Conservation (phyloP, 2,113 vertebrate genomes). For the Gadus chalcogrammus region DNA sequence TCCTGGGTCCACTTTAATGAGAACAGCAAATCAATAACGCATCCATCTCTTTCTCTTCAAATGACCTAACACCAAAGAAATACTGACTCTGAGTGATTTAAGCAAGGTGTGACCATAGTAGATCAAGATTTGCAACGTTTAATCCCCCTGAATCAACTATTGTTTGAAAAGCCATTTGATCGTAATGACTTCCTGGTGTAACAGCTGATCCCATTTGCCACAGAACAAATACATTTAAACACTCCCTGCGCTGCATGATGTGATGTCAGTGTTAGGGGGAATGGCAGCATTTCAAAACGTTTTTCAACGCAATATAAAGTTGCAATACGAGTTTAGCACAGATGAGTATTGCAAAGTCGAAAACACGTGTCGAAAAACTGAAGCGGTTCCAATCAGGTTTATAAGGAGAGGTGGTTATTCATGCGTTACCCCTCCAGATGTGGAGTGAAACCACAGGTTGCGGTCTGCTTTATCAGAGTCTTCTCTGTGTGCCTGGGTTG, state of each 20-base stretch:
- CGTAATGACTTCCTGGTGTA: slow-evolving; percentile 50
- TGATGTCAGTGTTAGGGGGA: slow-evolving; percentile 41
- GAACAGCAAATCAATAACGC: slow-evolving; percentile 34
- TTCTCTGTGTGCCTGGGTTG: neutral
- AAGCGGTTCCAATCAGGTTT: slow-evolving; percentile 24
- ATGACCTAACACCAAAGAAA: neutral
- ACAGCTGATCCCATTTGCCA: slow-evolving; percentile 38
- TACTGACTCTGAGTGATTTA: no score
- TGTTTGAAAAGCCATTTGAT: slow-evolving; percentile 35
- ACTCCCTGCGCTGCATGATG: slow-evolving; percentile 35
- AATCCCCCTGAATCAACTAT: neutral
- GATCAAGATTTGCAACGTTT: no score
- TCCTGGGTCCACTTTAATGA: slow-evolving; percentile 11
- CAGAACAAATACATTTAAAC: slow-evolving; percentile 49
- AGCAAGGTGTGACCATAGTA: no score
- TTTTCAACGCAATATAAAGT: slow-evolving; percentile 17
- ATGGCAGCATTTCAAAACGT: slow-evolving; percentile 4
- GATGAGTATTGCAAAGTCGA: no score
- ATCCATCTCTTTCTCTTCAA: slow-evolving; percentile 28
- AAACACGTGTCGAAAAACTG: neutral
- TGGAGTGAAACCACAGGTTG: slow-evolving; percentile 9
- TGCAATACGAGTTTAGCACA: no score
- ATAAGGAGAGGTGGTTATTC: slow-evolving; percentile 8
- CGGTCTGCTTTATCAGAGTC: slow-evolving; percentile 5
- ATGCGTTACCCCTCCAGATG: slow-evolving; percentile 24